Base-by-base conservation (phyloP, 2,113 vertebrate genomes). In the Dolichallabes microphthalmus region DNA sequence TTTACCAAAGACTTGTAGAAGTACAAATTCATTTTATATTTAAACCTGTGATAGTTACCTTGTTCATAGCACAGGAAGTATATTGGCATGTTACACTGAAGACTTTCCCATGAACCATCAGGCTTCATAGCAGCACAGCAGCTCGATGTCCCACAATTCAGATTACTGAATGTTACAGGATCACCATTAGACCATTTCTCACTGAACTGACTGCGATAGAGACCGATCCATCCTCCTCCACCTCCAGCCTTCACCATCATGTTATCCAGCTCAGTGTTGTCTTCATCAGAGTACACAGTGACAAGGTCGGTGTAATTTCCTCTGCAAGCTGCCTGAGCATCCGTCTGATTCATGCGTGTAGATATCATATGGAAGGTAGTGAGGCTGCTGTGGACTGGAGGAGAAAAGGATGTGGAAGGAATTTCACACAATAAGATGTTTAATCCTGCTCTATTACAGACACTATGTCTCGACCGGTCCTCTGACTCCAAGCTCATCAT, bases 51-150 rank as follows among this genome's bases (percentile, higher is more conserved):
- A 53, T 17, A 50, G 22, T 91, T 89, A 94, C 93, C 82, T 17
- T 87, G 9, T 57, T 30, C 7, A 83, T 88, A 81, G 52, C 92
- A 94, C 91, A 92, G 90, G 87, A 94, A 93, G 14, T 1, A 0
- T 73, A 45, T 91, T 3, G 0, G 1, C 0, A n/a, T 10, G 1
- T 20, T 63, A 86, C 92, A 93, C 0, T 17, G 8, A 14, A 45
- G 0, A 53, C 19, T 15, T 1, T 88, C 79, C 88, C 87, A 89
- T 9, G 0, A 0, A 13, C 82, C 87, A 76, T 69, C 15, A 80
- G 66, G 1, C 0, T 35, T 83, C 68, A 89, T 74, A 11, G 39
- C 3, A n/a, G 27, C 58, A 60, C 88, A 89, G 58, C 10, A 22
- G 17, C 3, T 2, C 27, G 27, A 78, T 35, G 19, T 35, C 55